These are phyloP conservation scores for Bergia puertoricense DNA, from an alignment of 92 coral and sea anemone species.

Conservation along the genomic window DNA sequence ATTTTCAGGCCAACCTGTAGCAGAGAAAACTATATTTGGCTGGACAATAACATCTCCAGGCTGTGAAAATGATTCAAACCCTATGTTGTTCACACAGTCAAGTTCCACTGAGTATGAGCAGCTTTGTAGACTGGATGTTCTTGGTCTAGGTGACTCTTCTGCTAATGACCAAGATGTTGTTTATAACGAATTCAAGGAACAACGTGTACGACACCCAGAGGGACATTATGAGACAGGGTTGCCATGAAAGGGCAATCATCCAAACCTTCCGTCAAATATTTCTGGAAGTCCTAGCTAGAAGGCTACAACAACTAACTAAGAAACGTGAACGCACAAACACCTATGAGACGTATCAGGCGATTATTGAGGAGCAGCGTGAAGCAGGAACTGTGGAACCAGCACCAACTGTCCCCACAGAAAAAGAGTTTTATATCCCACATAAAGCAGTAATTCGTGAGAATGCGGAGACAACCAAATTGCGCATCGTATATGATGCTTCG, in stretches of 20 bases:
- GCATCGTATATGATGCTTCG: constrained; percentile 12
- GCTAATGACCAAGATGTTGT: constrained; percentile 46
- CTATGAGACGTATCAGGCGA: constrained; percentile 3
- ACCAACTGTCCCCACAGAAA: constrained; percentile 17
- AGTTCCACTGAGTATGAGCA: constrained; percentile 44
- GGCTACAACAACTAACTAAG: constrained; percentile 2
- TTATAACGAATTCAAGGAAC: constrained; percentile 2
- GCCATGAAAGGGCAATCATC: constrained; percentile 25
- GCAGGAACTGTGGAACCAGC: constrained; percentile 9
- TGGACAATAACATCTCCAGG: constrained; percentile 59
- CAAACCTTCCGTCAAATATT: constrained; percentile 10
- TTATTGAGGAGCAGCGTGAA: constrained; percentile 17
- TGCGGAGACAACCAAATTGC: constrained; percentile 1
- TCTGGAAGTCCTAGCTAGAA: constrained; percentile 20
- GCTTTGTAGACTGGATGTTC: constrained; percentile 57
- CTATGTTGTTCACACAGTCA: constrained; percentile 31
- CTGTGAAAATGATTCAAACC: constrained; percentile 16
- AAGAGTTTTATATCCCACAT: constrained; percentile 2
- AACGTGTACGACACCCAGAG: constrained; percentile 30
- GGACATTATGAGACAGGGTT: constrained; percentile 26
- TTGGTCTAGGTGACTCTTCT: constrained; percentile 52
- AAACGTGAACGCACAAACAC: constrained; percentile 8
- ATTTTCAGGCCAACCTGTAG: constrained; percentile 55
- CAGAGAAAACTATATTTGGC: constrained; percentile 44
- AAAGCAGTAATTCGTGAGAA: constrained; percentile 15